Evolutionary conservation across 2,113 vertebrate genomes (phyloP).

Genomic region (Progne subis): DNA sequence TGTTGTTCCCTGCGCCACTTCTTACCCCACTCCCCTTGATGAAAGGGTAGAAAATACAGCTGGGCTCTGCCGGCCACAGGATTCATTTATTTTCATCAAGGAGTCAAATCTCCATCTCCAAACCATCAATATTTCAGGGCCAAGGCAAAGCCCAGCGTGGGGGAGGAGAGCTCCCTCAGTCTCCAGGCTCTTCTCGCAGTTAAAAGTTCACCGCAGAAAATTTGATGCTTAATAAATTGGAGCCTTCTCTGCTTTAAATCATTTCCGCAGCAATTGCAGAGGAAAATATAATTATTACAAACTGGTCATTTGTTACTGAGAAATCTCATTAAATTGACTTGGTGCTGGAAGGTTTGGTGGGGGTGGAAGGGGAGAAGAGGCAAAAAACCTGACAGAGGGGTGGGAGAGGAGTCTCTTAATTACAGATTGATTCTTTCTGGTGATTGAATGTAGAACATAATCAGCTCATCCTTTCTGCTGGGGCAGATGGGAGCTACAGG

Average conservation of each 20-base stretch:
- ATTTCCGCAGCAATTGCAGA: conserved; percentile 60
- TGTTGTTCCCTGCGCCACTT: background rate
- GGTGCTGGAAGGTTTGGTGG: conserved; percentile 53
- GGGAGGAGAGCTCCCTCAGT: conserved; percentile 26
- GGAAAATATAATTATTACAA: conserved; percentile 82
- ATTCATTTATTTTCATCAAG: conserved; percentile 59
- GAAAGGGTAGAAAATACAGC: background rate
- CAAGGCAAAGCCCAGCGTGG: conserved; percentile 27
- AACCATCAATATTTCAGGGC: conserved; percentile 60
- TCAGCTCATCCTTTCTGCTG: conserved; percentile 42
- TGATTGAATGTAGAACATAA: conserved; percentile 62
- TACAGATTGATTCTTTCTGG: conserved; percentile 71
- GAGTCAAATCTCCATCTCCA: conserved; percentile 43
- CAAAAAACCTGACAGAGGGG: background rate
- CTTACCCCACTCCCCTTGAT: background rate
- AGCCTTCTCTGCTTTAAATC: conserved; percentile 73
- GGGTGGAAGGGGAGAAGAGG: background rate
- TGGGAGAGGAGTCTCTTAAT: conserved; percentile 62
- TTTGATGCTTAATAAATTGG: conserved; percentile 80
- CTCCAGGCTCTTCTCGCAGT: conserved; percentile 17
- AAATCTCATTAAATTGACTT: conserved; percentile 77
- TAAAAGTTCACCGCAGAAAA: conserved; percentile 73
- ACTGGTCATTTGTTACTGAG: conserved; percentile 77
- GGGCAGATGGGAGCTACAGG: background rate
- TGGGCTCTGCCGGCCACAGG: background rate